phyloP scores from a whole-genome alignment of 2,888 invertebrate genomes.

The Thysanoteuthis rhombus region DNA sequence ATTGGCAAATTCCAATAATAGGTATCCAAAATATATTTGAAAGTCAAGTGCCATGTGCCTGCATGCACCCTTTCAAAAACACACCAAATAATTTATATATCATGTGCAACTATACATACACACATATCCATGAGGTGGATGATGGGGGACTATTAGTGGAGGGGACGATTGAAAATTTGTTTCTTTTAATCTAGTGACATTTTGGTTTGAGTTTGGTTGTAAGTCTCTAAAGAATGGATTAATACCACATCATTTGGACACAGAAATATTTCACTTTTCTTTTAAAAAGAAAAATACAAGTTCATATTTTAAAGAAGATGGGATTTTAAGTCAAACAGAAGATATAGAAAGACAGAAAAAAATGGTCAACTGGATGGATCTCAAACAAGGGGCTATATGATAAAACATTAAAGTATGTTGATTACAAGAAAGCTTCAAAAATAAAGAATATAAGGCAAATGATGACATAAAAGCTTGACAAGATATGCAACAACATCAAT shows the following conservation, averaged over 20 bases:
- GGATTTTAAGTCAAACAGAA: background rate
- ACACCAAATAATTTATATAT: background rate
- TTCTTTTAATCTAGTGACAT: too few relatives aligned
- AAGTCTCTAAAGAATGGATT: too few relatives aligned
- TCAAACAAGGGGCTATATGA: background rate
- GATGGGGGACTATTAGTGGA: background rate
- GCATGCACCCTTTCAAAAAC: background rate
- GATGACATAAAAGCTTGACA: background rate
- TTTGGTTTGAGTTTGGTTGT: too few relatives aligned
- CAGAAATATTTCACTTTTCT: too few relatives aligned
- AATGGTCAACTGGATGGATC: background rate
- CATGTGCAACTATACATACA: background rate
- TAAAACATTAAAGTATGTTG: background rate
- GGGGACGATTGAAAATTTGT: background rate
- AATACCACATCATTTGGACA: too few relatives aligned
- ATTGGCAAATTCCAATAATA: background rate
- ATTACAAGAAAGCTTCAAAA: background rate
- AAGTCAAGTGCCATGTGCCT: background rate
- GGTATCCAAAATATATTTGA: background rate
- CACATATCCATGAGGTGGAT: background rate
- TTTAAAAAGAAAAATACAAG: too few relatives aligned
- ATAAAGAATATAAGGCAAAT: background rate
- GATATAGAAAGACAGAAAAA: background rate
- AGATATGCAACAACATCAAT: background rate
- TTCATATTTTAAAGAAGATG: background rate